Conservation (phyloP, 2,797 vertebrate genomes). For the Lates japonicus region DNA sequence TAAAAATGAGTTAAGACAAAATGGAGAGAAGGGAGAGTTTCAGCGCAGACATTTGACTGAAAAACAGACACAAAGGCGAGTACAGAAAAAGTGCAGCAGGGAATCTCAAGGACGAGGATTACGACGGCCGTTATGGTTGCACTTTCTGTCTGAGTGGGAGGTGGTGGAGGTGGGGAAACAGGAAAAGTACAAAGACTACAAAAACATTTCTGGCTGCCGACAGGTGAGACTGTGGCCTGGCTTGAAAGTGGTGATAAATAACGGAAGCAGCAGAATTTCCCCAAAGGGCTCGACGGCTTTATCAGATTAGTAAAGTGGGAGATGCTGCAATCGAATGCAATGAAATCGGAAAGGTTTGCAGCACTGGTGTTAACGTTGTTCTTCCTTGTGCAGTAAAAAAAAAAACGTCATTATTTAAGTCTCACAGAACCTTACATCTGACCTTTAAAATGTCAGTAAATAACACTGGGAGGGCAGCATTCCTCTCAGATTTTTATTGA, state of each 20-base stretch:
- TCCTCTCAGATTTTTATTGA: background rate
- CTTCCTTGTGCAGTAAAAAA: background rate
- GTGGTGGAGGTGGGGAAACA: background rate
- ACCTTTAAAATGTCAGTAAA: background rate
- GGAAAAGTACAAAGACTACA: background rate
- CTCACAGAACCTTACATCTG: background rate
- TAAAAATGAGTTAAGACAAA: constrained; percentile 6
- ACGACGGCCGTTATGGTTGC: background rate
- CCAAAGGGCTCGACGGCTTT: background rate
- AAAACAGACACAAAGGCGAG: constrained; percentile 46
- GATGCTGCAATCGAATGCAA: constrained; percentile 30
- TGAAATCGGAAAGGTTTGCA: background rate
- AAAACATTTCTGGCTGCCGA: constrained; percentile 22
- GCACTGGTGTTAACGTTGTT: background rate
- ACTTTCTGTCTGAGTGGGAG: constrained; percentile 12
- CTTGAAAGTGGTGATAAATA: constrained; percentile 2
- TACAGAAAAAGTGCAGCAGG: constrained; percentile 33
- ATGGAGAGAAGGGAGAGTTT: background rate
- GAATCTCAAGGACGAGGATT: constrained; percentile 41
- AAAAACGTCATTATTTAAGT: background rate
- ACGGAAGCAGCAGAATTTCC: background rate
- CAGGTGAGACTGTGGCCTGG: constrained; percentile 4
- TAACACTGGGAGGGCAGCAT: too few relatives aligned
- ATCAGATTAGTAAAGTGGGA: background rate
- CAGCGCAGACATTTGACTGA: constrained; percentile 43